Conservation (phyloP, 2,888 invertebrate genomes). For the Polydrusus tereticollis region DNA sequence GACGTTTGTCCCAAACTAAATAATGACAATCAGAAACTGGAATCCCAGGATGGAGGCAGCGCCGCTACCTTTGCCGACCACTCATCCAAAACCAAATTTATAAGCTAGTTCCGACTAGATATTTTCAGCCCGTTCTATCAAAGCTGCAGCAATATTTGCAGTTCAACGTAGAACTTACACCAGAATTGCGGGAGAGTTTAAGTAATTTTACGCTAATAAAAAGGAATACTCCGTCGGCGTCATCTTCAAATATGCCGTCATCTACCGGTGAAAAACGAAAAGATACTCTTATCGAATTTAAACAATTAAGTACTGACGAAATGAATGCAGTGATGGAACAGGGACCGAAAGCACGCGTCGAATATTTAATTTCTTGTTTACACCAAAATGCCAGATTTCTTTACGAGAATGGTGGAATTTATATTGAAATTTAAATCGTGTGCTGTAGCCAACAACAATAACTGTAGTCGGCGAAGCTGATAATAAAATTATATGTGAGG, state of each 20-base stretch:
- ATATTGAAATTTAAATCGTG: neutral
- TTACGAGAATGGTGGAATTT: neutral
- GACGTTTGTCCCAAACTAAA: no score
- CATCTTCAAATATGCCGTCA: no score
- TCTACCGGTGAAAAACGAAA: neutral
- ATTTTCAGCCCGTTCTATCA: no score
- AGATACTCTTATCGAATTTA: neutral
- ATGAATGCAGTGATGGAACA: neutral
- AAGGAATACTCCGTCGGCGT: neutral
- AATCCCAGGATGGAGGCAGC: no score
- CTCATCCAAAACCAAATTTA: no score
- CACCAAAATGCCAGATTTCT: neutral
- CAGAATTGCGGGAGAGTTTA: neutral
- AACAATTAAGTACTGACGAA: neutral
- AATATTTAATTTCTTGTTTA: neutral
- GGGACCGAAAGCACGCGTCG: neutral
- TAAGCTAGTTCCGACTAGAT: no score
- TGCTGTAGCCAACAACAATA: neutral
- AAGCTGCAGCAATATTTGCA: no score
- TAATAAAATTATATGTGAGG: neutral
- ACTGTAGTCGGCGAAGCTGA: neutral
- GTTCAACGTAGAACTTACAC: neutral
- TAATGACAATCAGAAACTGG: no score
- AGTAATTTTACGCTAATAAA: neutral
- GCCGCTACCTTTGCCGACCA: no score